Evolutionary conservation across 2,113 vertebrate species (phyloP), one percentile per base, ranked within the genome.

Genomic region (Dendrocopos noguchii): DNA sequence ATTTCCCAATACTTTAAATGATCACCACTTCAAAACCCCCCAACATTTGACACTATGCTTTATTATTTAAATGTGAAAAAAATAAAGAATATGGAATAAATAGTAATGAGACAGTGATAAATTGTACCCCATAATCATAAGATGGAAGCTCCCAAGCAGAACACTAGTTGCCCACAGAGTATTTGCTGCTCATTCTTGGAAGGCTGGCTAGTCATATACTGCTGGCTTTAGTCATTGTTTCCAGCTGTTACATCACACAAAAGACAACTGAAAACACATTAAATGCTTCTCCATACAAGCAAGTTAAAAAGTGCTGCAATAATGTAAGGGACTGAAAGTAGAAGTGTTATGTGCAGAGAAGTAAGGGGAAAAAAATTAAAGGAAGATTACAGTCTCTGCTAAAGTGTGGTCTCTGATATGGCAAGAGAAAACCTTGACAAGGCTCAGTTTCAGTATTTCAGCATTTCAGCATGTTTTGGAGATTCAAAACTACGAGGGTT

Each of bases 261-360:
- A 96, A 92, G 84, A 82, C 92, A 94, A 96, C 92, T 95, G 91
- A 96, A 96, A 96, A 96, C 95, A 96, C 25, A 74, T 89, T 95
- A 96, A 96, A 93, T 87, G 91, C 94, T 96, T 96, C 94, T 95
- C 91, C 95, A 95, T 92, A 76, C 71, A 82, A 91, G 78, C 46
- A 84, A 79, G 59, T 87, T 71, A 22, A 81, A 90, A 94, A 59
- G 31, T 63, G 31, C 34, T 76, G 46, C 86, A 94, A 53, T 85
- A 80, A 90, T 47, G 36, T 87, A 84, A 73, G 53, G 52, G 36
- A 34, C n/a, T 89, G 71, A 79, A 93, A 89, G 87, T 66, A 91
- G 22, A 82, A 80, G 28, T 34, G 27, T 42, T 85, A 8, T 79
- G 24, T 36, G 70, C 46, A 86, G 83, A 83, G 55, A 81, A 28